phyloP scores from a whole-genome alignment of 2,113 vertebrate species.

The Bubalus kerabau region DNA sequence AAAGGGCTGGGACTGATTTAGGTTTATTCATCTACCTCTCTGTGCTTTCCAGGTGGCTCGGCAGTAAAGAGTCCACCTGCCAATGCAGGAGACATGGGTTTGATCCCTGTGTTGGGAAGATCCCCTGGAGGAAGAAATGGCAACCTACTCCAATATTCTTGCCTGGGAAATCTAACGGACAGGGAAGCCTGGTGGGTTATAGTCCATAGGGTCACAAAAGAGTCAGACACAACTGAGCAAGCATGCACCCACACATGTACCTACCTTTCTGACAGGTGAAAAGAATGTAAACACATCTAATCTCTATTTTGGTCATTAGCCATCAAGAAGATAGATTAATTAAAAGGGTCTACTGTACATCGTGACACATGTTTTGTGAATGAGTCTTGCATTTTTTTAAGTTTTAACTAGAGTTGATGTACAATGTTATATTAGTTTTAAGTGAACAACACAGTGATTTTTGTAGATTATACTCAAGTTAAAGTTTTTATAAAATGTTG shows the following conservation, averaged over 20 bases:
- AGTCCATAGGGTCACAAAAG: background rate
- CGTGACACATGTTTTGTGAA: background rate
- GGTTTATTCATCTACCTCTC: background rate
- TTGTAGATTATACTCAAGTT: background rate
- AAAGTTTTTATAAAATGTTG: background rate
- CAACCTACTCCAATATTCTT: background rate
- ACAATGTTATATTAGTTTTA: background rate
- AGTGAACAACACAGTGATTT: background rate
- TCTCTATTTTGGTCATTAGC: background rate
- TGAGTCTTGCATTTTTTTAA: background rate
- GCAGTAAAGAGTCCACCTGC: background rate
- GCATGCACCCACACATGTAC: background rate
- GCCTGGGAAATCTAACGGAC: background rate
- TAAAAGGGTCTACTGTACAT: background rate
- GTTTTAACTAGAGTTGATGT: background rate
- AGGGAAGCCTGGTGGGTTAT: accelerated
- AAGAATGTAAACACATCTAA: background rate
- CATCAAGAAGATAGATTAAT: background rate
- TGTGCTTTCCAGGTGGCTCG: background rate
- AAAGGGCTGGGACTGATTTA: background rate
- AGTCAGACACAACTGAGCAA: background rate
- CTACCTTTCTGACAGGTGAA: background rate
- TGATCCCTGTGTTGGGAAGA: background rate
- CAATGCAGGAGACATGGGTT: background rate
- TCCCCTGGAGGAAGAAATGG: background rate